Percentiles rank a stretch among this genome's conserved stretches.
These are phyloP conservation scores for Prionace glauca DNA, from an alignment of 2,797 vertebrate species.

Conservation along the genomic window DNA sequence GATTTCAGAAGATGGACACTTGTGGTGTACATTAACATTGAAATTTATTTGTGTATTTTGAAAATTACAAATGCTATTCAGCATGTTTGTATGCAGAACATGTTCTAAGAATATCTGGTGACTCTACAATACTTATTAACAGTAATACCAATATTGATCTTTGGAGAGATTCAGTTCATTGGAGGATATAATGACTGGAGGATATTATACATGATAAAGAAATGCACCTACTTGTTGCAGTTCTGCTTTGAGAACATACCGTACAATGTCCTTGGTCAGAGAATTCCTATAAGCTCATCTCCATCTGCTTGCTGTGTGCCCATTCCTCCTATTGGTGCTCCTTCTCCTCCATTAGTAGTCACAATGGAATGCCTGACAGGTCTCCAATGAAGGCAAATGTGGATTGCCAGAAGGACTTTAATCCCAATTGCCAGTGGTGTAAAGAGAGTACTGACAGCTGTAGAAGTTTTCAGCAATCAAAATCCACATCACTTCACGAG, in stretches of 20 bases:
- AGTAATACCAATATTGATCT: background rate
- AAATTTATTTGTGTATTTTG: background rate
- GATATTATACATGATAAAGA: background rate
- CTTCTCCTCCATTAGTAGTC: background rate
- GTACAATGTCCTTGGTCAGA: background rate
- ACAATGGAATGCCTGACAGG: no score
- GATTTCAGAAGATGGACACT: background rate
- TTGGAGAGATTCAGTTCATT: background rate
- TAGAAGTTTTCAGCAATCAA: no score
- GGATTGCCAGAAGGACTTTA: no score
- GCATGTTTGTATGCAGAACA: background rate
- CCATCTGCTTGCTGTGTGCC: background rate
- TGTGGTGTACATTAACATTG: background rate
- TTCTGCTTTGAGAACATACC: background rate
- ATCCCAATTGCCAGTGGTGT: no score
- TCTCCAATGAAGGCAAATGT: no score
- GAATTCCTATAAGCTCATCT: background rate
- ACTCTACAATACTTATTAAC: background rate
- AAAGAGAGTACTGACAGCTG: no score
- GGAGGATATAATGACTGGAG: background rate
- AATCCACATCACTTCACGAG: no score
- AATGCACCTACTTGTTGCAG: background rate
- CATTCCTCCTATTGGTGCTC: background rate
- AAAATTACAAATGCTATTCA: background rate
- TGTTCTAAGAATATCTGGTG: background rate